Evolutionary conservation across 2,113 vertebrate species (phyloP).

Genomic region (Craseonycteris thonglongyai): DNA sequence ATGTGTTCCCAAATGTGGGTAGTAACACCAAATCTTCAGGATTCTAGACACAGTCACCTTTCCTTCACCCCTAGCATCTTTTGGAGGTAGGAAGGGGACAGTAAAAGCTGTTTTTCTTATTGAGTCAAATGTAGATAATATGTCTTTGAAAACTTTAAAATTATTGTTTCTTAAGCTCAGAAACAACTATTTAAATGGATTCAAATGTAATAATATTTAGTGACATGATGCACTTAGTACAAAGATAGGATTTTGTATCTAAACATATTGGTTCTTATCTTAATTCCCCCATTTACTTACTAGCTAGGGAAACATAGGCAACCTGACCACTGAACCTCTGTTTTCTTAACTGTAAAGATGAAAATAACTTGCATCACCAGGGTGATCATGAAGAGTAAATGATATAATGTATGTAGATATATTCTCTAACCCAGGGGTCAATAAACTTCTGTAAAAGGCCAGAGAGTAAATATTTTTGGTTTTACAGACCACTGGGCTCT

Average conservation of each 20-base stretch:
- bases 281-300: not conserved
- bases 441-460: not conserved
- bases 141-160: not conserved
- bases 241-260: not conserved
- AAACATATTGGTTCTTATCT: not conserved
- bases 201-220: not conserved
- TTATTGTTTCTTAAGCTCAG: not conserved
- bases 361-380: not conserved
- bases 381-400: not conserved
- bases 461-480: slow-evolving; percentile 1
- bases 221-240: not conserved
- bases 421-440: not conserved
- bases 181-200: not conserved
- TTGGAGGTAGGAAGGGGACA: not conserved
- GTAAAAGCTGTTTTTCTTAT: not conserved
- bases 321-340: not conserved
- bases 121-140: not conserved
- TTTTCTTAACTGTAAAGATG: not conserved
- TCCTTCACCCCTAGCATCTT: not conserved
- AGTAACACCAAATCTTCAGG: not conserved
- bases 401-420: not conserved
- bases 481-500: not conserved
- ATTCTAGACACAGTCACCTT: not conserved
- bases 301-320: not conserved
- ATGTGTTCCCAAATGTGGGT: not conserved